These are phyloP conservation scores for Eristalis arbustorum DNA, from an alignment of 2,888 invertebrate species.

Conservation along the genomic window DNA sequence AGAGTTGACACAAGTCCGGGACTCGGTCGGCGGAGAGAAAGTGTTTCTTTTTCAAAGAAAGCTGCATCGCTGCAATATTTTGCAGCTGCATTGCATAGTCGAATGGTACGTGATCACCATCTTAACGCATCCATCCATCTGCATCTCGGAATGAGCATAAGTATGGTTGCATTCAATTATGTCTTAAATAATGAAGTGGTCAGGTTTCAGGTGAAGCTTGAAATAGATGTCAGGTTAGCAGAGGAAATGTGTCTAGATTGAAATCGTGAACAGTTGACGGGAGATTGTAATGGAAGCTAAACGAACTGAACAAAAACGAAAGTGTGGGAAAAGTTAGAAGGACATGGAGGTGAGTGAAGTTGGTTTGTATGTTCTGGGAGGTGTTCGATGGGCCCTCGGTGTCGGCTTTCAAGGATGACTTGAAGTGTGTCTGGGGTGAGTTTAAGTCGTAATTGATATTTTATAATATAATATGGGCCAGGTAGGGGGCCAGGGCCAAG, in stretches of 20 bases:
- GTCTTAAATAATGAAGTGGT: background rate
- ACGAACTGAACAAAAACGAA: too few species aligned
- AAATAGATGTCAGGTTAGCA: background rate
- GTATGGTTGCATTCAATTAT: background rate
- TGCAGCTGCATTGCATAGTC: background rate
- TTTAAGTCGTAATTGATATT: too few species aligned
- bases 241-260: background rate
- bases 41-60: slow-evolving; percentile 14
- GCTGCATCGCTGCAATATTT: background rate
- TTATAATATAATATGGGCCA: too few species aligned
- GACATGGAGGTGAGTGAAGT: too few species aligned
- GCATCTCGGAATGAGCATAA: background rate
- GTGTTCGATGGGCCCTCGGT: too few species aligned
- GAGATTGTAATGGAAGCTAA: too few species aligned
- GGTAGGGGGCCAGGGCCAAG: too few species aligned
- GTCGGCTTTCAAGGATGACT: too few species aligned
- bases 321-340: too few species aligned
- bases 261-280: background rate
- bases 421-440: too few species aligned
- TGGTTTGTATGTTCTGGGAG: too few species aligned
- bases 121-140: background rate
- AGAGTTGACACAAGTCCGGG: slow-evolving; percentile 7
- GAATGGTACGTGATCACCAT: background rate
- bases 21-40: slow-evolving; percentile 13
- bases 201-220: background rate